phyloP scores from a whole-genome alignment of 2,113 vertebrate genomes.

The Thermophis baileyi region DNA sequence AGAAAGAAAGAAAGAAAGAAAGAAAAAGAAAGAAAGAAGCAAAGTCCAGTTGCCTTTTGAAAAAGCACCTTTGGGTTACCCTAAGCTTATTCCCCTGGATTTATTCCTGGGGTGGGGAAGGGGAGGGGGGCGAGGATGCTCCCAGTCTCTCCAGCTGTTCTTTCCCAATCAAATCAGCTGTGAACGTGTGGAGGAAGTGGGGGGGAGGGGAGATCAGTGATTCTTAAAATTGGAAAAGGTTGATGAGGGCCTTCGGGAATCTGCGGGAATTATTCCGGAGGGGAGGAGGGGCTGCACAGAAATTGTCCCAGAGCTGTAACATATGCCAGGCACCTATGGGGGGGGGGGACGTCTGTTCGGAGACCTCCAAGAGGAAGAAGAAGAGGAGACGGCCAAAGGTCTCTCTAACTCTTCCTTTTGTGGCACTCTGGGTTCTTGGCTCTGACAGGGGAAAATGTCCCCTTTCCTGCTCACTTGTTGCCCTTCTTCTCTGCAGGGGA shows the following conservation, averaged over 20 bases:
- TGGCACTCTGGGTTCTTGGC: background rate
- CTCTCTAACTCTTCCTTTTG: background rate
- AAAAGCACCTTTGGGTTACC: background rate
- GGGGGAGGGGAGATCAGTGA: background rate
- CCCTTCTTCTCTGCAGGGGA: constrained; percentile 70
- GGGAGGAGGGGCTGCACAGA: background rate
- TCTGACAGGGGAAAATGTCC: background rate
- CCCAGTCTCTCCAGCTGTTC: background rate
- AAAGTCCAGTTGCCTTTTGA: too few relatives aligned
- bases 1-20: too few relatives aligned
- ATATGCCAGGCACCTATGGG: background rate
- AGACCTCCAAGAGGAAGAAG: background rate
- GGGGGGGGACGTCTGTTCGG: background rate
- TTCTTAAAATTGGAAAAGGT: background rate
- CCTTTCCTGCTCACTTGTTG: background rate
- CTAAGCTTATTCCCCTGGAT: background rate
- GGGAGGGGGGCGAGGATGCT: background rate
- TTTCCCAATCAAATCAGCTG: background rate
- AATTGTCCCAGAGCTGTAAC: background rate
- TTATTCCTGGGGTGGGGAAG: background rate
- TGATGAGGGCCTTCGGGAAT: background rate
- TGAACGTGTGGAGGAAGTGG: background rate
- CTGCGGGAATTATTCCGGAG: too few relatives aligned
- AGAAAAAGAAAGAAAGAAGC: too few relatives aligned
- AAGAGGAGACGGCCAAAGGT: background rate